Conservation (phyloP, 2,888 invertebrate genomes). For the Rhabditophanes sp. region DNA sequence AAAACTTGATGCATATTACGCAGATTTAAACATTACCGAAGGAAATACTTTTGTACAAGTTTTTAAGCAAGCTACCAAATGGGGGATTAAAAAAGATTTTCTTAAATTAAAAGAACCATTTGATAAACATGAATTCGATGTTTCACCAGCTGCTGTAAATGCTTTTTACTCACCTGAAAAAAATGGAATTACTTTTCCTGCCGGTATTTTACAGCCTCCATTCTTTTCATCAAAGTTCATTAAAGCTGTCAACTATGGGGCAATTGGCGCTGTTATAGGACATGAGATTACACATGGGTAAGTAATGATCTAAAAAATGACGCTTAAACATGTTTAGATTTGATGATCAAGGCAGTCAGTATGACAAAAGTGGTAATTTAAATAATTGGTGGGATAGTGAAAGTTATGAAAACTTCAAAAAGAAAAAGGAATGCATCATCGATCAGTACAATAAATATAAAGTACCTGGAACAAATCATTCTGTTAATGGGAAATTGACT, state of each 20-base stretch:
- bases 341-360: slow-evolving; percentile 62
- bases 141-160: slow-evolving; percentile 53
- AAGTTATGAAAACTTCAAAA: slow-evolving; percentile 71
- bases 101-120: slow-evolving; percentile 20
- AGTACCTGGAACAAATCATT: slow-evolving; percentile 46
- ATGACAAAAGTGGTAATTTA: slow-evolving; percentile 81
- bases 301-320: too few relatives aligned
- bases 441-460: slow-evolving; percentile 67
- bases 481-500: slow-evolving; percentile 30
- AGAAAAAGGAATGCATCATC: slow-evolving; percentile 68
- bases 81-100: too few relatives aligned
- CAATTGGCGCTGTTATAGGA: slow-evolving; percentile 75
- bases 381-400: slow-evolving; percentile 92
- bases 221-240: slow-evolving; percentile 68
- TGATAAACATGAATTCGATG: slow-evolving; percentile 28
- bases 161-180: slow-evolving; percentile 79
- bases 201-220: slow-evolving; percentile 74
- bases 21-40: slow-evolving; percentile 53
- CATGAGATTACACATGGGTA: slow-evolving; percentile 72
- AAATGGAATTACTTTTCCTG: slow-evolving; percentile 78
- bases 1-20: slow-evolving; percentile 62
- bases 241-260: slow-evolving; percentile 66
- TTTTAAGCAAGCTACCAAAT: too few relatives aligned
- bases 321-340: too few relatives aligned
- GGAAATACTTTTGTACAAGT: too few relatives aligned